These are phyloP conservation scores for Leptopilina myrica DNA, from an alignment of 2,888 invertebrate genomes.

Conservation along the genomic window DNA sequence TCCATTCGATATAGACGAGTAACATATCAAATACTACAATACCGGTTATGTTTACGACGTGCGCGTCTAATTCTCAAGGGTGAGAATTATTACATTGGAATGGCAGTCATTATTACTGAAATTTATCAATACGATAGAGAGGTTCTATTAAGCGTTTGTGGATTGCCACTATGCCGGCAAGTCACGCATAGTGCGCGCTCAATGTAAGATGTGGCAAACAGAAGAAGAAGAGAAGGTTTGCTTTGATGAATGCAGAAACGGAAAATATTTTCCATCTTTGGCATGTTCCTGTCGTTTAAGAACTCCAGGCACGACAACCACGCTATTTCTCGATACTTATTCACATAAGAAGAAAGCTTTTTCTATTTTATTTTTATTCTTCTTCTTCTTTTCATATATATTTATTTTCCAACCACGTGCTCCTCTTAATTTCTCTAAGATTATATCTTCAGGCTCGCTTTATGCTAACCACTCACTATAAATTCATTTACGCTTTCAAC, in stretches of 20 bases:
- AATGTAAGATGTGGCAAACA: slow-evolving; percentile 28
- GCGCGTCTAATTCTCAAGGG: not conserved
- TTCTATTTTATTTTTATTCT: too few species aligned
- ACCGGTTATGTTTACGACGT: slow-evolving; percentile 2
- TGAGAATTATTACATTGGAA: slow-evolving; percentile 25
- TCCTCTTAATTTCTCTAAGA: too few species aligned
- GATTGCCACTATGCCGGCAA: slow-evolving; percentile 19
- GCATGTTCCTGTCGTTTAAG: slow-evolving; percentile 18
- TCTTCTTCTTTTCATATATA: too few species aligned
- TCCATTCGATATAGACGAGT: not conserved
- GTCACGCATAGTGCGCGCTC: slow-evolving; percentile 20
- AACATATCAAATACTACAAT: slow-evolving; percentile 13
- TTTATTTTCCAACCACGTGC: too few species aligned
- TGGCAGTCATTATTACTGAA: slow-evolving; percentile 27
- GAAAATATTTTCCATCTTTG: slow-evolving; percentile 8
- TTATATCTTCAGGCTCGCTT: too few species aligned
- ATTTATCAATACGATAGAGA: slow-evolving; percentile 1
- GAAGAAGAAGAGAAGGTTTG: not conserved
- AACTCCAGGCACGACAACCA: slow-evolving; percentile 23
- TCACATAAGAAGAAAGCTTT: too few species aligned
- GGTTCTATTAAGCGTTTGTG: slow-evolving; percentile 11
- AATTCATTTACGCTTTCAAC: too few species aligned
- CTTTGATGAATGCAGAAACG: slow-evolving; percentile 33
- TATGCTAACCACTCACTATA: too few species aligned
- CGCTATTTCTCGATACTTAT: slow-evolving; percentile 22